Percentiles rank a stretch among this genome's conserved stretches.
phyloP scores from a whole-genome alignment of 2,888 invertebrate genomes.

The Oscheius sp. region DNA sequence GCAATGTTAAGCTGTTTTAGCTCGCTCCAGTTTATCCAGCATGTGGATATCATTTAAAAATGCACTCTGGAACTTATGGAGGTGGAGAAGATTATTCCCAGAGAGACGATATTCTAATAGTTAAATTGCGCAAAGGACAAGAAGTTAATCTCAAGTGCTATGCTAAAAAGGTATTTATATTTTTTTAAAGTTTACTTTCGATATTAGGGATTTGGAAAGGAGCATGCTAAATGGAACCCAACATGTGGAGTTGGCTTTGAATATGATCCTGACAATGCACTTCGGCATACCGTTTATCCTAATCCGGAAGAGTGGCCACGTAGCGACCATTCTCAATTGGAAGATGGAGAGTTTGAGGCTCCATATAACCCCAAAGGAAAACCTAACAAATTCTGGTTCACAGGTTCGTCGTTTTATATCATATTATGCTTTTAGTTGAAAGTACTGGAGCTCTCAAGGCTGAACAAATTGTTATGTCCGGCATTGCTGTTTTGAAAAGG shows the following conservation, averaged over 20 bases:
- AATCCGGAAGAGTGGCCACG: constrained; percentile 78
- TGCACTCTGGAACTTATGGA: constrained; percentile 33
- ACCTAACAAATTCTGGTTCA: constrained; percentile 92
- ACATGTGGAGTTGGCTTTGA: constrained; percentile 98
- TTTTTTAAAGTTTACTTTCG: neutral
- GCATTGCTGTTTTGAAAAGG: constrained; percentile 89
- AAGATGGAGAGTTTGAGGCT: constrained; percentile 79
- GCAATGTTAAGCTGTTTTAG: neutral
- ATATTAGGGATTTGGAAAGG: constrained; percentile 83
- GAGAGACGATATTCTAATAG: constrained; percentile 77
- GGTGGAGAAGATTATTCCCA: constrained; percentile 34
- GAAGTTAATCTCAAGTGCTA: constrained; percentile 92
- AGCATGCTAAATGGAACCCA: constrained; percentile 99
- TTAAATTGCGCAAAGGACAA: constrained; percentile 83
- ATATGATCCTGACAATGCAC: constrained; percentile 97
- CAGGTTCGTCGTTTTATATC: constrained; percentile 24
- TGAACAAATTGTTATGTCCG: constrained; percentile 94
- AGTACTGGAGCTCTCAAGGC: constrained; percentile 92
- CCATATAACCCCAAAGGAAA: constrained; percentile 92
- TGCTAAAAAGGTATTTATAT: constrained; percentile 81
- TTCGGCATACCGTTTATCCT: constrained; percentile 83
- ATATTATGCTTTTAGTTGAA: constrained; percentile 77
- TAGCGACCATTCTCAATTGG: constrained; percentile 83
- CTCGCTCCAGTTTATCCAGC: constrained; percentile 25
- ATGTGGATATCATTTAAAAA: constrained; percentile 29